Conservation (phyloP, 2,888 invertebrate genomes). For the Tenthredo scrophulariae region DNA sequence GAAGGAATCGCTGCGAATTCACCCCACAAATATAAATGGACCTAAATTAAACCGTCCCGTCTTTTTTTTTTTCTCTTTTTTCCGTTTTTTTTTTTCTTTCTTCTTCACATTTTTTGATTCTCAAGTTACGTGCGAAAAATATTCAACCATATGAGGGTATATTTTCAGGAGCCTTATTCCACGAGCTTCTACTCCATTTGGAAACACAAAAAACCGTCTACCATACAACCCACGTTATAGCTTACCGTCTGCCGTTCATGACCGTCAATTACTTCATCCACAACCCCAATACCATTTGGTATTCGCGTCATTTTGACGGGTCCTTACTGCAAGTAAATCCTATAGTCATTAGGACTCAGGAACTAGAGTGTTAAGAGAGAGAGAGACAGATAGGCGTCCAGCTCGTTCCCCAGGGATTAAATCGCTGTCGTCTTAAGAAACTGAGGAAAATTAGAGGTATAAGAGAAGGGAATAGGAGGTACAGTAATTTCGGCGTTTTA, state of each 20-base stretch:
- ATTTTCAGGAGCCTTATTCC: background rate
- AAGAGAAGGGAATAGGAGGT: slow-evolving; percentile 27
- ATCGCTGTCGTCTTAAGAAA: slow-evolving; percentile 13
- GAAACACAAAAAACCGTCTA: background rate
- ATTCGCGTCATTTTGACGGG: background rate
- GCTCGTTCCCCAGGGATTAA: slow-evolving; percentile 24
- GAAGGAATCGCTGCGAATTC: slow-evolving; percentile 74
- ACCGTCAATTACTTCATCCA: background rate
- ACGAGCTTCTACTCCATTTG: background rate
- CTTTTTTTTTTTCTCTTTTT: background rate
- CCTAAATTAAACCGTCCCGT: slow-evolving; percentile 39
- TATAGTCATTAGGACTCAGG: slow-evolving; percentile 16
- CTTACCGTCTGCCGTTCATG: background rate
- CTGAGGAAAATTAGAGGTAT: slow-evolving; percentile 8
- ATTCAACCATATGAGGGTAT: background rate
- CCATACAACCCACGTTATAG: background rate
- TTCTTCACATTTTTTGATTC: background rate
- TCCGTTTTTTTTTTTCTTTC: background rate
- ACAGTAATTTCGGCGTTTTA: slow-evolving; percentile 60
- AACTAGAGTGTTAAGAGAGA: slow-evolving; percentile 8
- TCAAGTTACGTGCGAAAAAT: slow-evolving; percentile 38
- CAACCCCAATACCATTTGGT: background rate
- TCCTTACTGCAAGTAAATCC: slow-evolving; percentile 31
- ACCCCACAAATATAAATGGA: slow-evolving; percentile 57
- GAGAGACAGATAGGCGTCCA: background rate